Percentiles rank a stretch among this genome's conserved stretches.
These are phyloP conservation scores for Psittacula derbiana DNA, from an alignment of 2,797 vertebrate species.

Conservation along the genomic window DNA sequence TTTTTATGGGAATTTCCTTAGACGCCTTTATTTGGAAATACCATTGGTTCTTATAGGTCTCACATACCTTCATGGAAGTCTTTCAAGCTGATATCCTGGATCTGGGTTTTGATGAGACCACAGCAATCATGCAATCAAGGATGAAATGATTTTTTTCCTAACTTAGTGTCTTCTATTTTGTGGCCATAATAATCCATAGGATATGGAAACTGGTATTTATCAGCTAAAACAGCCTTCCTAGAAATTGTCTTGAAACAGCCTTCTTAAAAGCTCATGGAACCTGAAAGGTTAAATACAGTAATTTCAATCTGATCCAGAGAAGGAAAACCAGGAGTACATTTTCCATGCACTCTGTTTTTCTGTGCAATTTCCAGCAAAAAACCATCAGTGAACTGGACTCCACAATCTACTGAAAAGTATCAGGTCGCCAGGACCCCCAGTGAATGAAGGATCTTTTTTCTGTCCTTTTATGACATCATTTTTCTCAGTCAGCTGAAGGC, in stretches of 20 bases:
- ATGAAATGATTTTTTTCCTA: background rate
- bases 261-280: background rate
- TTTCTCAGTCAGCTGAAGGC: background rate
- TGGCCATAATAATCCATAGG: background rate
- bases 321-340: background rate
- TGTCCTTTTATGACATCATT: background rate
- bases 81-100: background rate
- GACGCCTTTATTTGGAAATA: background rate
- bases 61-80: background rate
- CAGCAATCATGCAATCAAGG: background rate
- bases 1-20: background rate
- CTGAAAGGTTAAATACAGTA: background rate
- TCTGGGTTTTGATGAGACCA: background rate
- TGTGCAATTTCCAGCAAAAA: background rate
- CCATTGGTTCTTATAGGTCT: background rate
- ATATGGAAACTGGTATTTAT: background rate
- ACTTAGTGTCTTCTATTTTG: background rate
- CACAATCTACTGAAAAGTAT: background rate
- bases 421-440: background rate
- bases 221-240: background rate
- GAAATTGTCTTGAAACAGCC: background rate
- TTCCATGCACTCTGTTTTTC: background rate
- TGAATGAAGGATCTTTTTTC: background rate
- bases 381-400: background rate
- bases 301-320: background rate